phyloP scores from a whole-genome alignment of 1,140 invertebrate genomes.

The Drosophila teissieri region DNA sequence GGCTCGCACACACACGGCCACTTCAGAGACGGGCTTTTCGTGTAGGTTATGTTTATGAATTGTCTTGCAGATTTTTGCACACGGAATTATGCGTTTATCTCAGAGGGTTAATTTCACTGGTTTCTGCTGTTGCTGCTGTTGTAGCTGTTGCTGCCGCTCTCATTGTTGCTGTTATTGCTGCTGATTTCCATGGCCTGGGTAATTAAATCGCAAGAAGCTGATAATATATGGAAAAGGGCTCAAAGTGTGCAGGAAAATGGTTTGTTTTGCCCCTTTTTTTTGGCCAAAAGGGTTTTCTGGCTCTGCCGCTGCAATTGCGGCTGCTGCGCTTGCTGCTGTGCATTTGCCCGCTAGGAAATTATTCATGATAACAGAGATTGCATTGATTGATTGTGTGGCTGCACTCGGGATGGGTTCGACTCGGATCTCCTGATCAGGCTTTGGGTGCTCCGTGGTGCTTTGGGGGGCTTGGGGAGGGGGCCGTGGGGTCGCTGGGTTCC shows the following conservation, averaged over 20 bases:
- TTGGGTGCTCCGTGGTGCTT: not conserved
- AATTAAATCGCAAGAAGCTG: conserved; percentile 77
- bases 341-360: conserved; percentile 78
- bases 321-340: conserved; percentile 32
- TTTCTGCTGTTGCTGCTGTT: conserved; percentile 5
- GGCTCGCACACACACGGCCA: conserved; percentile 39
- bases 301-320: conserved; percentile 9
- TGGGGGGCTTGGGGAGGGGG: conserved; percentile 2
- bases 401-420: conserved; percentile 48
- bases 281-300: conserved; percentile 60
- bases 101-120: conserved; percentile 67
- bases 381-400: conserved; percentile 77
- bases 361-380: conserved; percentile 81
- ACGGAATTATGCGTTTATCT: conserved; percentile 76
- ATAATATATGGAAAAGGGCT: conserved; percentile 59
- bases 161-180: conserved; percentile 32
- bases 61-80: conserved; percentile 67
- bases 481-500: conserved; percentile 9
- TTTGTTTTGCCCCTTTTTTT: conserved; percentile 34
- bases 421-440: conserved; percentile 19
- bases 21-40: conserved; percentile 5
- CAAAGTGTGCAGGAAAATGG: conserved; percentile 53
- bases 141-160: conserved; percentile 2
- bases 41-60: conserved; percentile 73
- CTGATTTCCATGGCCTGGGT: conserved; percentile 66